phyloP scores from a whole-genome alignment of 2,797 vertebrate species.

The Triplophysa yarkandensis region DNA sequence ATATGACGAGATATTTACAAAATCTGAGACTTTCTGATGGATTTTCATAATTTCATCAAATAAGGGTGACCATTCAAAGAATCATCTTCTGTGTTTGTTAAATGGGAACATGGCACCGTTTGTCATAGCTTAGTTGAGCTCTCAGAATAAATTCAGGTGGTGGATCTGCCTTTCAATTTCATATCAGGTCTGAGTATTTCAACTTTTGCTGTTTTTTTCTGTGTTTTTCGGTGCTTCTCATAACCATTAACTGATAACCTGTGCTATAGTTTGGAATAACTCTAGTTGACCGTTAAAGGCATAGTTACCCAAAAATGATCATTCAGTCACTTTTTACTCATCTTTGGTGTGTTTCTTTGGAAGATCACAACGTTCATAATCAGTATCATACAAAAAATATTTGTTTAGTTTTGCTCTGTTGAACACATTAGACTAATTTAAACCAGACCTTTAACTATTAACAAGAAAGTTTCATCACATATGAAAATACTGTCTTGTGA shows the following conservation, averaged over 20 bases:
- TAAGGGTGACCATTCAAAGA: background rate
- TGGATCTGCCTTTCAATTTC: background rate
- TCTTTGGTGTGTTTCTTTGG: too few species aligned
- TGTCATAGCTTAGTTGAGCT: background rate
- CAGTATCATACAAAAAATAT: too few species aligned
- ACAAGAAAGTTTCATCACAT: too few species aligned
- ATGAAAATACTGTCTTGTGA: too few species aligned
- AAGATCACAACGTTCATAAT: too few species aligned
- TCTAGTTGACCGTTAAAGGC: too few species aligned
- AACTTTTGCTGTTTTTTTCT: background rate
- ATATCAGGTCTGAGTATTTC: background rate
- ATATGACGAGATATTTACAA: background rate
- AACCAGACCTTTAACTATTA: conserved; percentile 8
- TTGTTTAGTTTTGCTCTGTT: too few species aligned
- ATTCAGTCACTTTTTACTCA: too few species aligned
- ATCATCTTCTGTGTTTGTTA: background rate
- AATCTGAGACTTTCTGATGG: background rate
- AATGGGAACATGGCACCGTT: conserved; percentile 2
- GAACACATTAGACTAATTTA: too few species aligned
- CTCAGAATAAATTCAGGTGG: background rate
- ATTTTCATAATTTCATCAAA: background rate
- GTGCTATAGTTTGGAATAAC: too few species aligned
- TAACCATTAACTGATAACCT: too few species aligned
- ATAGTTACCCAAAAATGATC: too few species aligned
- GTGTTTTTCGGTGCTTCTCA: background rate